phyloP scores from a whole-genome alignment of 2,888 invertebrate species.

The Latheticus oryzae region DNA sequence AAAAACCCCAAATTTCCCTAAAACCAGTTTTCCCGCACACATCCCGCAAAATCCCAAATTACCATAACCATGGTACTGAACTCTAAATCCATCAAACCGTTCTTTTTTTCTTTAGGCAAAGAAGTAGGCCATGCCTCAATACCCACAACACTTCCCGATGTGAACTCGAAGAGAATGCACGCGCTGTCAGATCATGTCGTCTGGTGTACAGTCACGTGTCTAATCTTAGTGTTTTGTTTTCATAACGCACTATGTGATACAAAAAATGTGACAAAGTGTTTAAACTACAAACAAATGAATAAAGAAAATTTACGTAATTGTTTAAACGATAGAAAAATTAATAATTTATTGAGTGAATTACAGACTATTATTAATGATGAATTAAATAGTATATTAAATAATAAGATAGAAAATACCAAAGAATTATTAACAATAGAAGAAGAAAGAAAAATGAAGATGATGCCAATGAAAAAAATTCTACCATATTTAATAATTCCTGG shows the following conservation, averaged over 20 bases:
- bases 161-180: slow-evolving; percentile 44
- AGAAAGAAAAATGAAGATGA: slow-evolving; percentile 43
- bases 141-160: slow-evolving; percentile 43
- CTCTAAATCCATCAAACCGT: too few relatives aligned
- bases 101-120: too few relatives aligned
- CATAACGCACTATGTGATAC: slow-evolving; percentile 4
- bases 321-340: slow-evolving; percentile 21
- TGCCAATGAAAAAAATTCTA: slow-evolving; percentile 51
- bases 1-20: too few relatives aligned
- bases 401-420: slow-evolving; percentile 11
- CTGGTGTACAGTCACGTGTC: slow-evolving; percentile 14
- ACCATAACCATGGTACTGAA: too few relatives aligned
- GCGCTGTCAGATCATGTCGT: slow-evolving; percentile 1
- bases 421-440: not conserved
- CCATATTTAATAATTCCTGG: slow-evolving; percentile 74
- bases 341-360: slow-evolving; percentile 4
- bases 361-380: slow-evolving; percentile 34
- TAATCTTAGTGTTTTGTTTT: slow-evolving; percentile 20
- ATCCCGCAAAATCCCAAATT: too few relatives aligned
- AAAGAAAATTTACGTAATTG: slow-evolving; percentile 48
- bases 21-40: too few relatives aligned
- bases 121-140: too few relatives aligned
- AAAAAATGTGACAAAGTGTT: slow-evolving; percentile 27
- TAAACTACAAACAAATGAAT: slow-evolving; percentile 40
- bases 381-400: slow-evolving; percentile 31